Percentiles rank a stretch among this genome's conserved stretches.
These are phyloP conservation scores for Oreochromis tanganicae DNA, from an alignment of 2,113 vertebrate species.

Conservation along the genomic window DNA sequence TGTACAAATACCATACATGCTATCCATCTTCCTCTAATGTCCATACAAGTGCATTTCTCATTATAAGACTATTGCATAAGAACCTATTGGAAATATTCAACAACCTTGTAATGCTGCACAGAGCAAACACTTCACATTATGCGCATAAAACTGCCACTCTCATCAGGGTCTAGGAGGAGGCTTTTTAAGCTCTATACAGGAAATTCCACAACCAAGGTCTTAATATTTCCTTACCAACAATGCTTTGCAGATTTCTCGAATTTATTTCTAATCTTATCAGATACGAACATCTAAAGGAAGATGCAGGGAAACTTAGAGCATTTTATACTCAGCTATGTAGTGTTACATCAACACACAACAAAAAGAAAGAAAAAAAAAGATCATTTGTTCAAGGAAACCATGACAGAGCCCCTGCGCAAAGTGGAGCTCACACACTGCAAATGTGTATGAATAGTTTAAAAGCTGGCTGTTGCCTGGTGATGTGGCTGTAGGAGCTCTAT, in stretches of 20 bases:
- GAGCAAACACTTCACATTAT: conserved; percentile 5
- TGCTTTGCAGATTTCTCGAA: neutral
- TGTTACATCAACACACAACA: neutral
- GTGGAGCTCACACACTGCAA: neutral
- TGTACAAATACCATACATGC: neutral
- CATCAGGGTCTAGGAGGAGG: neutral
- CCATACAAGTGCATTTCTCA: neutral
- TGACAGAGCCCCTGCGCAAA: neutral
- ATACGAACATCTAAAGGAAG: neutral
- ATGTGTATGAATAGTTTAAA: neutral
- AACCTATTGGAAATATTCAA: neutral
- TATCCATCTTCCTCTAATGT: neutral
- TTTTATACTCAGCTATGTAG: neutral
- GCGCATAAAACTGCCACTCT: neutral
- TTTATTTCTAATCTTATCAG: neutral
- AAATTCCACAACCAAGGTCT: conserved; percentile 2
- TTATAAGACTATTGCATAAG: neutral
- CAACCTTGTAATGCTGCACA: neutral
- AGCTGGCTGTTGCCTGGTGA: conserved; percentile 39
- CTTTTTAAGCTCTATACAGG: neutral
- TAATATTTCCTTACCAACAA: neutral
- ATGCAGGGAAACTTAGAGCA: too few relatives aligned
- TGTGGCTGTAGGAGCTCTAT: conserved; percentile 12
- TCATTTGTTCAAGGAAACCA: neutral
- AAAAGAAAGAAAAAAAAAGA: neutral